Base-by-base conservation (phyloP, 2,888 invertebrate genomes). In the Homarus gammarus region DNA sequence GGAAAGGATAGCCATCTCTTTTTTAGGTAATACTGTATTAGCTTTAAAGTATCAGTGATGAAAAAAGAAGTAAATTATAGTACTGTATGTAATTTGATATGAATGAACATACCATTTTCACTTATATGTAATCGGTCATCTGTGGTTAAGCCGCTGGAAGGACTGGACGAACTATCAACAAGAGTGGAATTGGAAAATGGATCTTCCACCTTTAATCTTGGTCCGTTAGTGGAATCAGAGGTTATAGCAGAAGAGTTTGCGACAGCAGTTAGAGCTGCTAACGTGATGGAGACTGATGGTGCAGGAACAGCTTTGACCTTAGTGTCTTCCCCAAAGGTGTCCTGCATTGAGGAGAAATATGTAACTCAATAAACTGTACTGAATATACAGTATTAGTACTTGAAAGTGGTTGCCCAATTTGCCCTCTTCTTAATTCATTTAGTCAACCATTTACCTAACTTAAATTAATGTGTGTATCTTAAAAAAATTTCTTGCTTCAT, bases 71-170 rank as follows among this genome's bases (percentile, higher is more conserved):
- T n/a, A n/a, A n/a, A n/a, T n/a, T n/a, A n/a, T n/a, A n/a, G n/a
- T n/a, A n/a, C n/a, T n/a, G n/a, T n/a, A 72, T 27, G 15, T 33
- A n/a, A n/a, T n/a, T n/a, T n/a, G n/a, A n/a, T n/a, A n/a, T n/a
- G n/a, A n/a, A n/a, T n/a, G n/a, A 33, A 86, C 86, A 70, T 40
- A 88, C 87, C 87, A 88, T 88, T 88, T 82, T 88, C 87, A 22
- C 83, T 77, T 40, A 83, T 61, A 12, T 78, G 78, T n/a, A 88
- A 72, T 68, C 87, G 72, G 51, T 83, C 87, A 40, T 88, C 87
- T 12, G 51, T 83, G 38, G 79, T 38, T 40, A 83, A 36, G 12
- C 64, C 68, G 18, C 85, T 75, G 31, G 87, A 82, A 18, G 87
- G 87, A 38, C 87, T 88, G 49, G 77, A 88, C 12, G 87, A 88